phyloP scores from a whole-genome alignment of 2,113 vertebrate species.

The Heptranchias perlo region DNA sequence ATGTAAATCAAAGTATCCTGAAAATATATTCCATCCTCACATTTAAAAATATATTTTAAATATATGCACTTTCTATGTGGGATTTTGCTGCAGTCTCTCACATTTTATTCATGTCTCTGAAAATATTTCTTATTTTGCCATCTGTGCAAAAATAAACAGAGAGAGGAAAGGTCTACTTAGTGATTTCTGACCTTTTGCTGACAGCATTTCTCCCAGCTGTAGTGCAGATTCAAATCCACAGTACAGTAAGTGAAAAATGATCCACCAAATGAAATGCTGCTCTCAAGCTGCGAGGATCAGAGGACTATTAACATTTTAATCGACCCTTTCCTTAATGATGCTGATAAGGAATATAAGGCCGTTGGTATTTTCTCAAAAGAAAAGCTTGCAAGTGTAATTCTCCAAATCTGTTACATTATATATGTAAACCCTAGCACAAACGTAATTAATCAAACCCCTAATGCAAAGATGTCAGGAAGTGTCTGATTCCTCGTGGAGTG shows the following conservation, averaged over 20 bases:
- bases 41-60: neutral
- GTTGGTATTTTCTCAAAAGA: slow-evolving; percentile 19
- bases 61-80: neutral
- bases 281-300: neutral
- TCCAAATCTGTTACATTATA: neutral
- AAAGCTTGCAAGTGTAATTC: slow-evolving; percentile 23
- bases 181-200: neutral
- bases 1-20: neutral
- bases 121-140: slow-evolving; percentile 12
- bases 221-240: neutral
- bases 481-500: neutral
- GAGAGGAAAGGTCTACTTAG: neutral
- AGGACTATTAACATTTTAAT: slow-evolving; percentile 31
- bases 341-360: neutral
- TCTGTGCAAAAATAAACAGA: neutral
- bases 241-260: slow-evolving; percentile 3
- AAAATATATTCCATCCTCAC: neutral
- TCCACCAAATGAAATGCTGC: slow-evolving; percentile 1
- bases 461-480: neutral
- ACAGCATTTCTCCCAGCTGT: neutral
- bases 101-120: neutral
- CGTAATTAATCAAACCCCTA: slow-evolving; percentile 17
- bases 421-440: neutral
- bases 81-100: neutral
- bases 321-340: neutral